Conservation (phyloP, 2,113 vertebrate species). For the Phrynosoma platyrhinos region DNA sequence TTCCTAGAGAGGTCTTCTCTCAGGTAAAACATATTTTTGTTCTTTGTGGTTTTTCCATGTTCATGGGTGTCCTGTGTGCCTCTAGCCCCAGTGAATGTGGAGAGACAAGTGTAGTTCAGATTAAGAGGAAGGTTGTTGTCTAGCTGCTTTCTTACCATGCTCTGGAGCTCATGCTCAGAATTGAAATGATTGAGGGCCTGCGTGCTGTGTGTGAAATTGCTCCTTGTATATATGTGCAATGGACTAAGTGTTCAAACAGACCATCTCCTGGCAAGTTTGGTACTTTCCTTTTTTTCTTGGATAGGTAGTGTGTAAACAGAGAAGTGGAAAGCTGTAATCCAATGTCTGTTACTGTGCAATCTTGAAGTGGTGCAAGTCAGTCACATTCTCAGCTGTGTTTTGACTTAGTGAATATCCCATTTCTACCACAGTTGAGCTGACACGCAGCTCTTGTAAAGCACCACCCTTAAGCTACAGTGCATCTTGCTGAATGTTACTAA, state of each 20-base stretch:
- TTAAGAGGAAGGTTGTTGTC: neutral
- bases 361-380: conserved; percentile 25
- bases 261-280: conserved; percentile 18
- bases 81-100: too few species aligned
- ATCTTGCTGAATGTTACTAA: conserved; percentile 52
- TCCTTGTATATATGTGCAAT: neutral
- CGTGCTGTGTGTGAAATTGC: neutral
- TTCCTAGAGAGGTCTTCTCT: too few species aligned
- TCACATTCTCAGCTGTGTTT: conserved; percentile 68
- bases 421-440: conserved; percentile 68
- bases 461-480: conserved; percentile 7
- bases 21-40: too few species aligned
- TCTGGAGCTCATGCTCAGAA: neutral
- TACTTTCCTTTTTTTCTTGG: conserved; percentile 39
- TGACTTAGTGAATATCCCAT: conserved; percentile 56
- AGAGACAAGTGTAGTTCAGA: too few species aligned
- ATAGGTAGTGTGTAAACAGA: conserved; percentile 41
- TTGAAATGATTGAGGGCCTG: neutral
- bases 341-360: conserved; percentile 53
- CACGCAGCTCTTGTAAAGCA: conserved; percentile 53
- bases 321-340: conserved; percentile 53
- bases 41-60: too few species aligned
- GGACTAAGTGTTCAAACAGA: neutral
- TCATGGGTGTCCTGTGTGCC: too few species aligned
- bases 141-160: neutral